These are phyloP conservation scores for Poecilia gillii DNA, from an alignment of 2,797 vertebrate genomes.

Conservation along the genomic window DNA sequence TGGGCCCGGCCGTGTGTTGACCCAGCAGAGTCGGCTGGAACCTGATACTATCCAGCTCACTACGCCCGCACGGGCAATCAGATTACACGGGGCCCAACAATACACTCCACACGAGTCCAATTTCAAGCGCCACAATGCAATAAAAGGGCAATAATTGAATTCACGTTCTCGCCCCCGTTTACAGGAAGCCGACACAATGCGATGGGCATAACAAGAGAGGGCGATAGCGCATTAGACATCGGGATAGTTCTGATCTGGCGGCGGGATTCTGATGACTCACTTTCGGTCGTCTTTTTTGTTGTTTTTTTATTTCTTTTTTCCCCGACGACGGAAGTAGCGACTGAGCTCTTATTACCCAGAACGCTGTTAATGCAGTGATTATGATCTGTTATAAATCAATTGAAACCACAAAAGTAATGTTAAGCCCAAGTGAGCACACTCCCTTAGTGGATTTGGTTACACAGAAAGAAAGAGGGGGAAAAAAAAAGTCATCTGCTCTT, in stretches of 20 bases:
- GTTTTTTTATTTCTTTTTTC: neutral
- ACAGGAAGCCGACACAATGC: constrained; percentile 80
- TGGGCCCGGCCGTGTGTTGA: constrained; percentile 92
- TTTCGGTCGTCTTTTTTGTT: constrained; percentile 41
- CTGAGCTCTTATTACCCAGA: constrained; percentile 79
- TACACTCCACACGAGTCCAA: constrained; percentile 88
- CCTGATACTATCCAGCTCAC: constrained; percentile 93
- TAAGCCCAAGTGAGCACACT: constrained; percentile 74
- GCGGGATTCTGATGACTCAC: constrained; percentile 73
- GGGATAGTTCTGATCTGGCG: constrained; percentile 56
- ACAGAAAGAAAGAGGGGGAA: constrained; percentile 31
- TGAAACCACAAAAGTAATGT: constrained; percentile 79
- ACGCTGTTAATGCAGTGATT: constrained; percentile 80
- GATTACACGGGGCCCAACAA: constrained; percentile 90
- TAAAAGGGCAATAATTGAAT: constrained; percentile 90
- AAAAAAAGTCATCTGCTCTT: constrained; percentile 50
- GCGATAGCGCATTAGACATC: constrained; percentile 69
- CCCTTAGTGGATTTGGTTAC: constrained; percentile 77
- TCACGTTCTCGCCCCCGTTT: constrained; percentile 88
- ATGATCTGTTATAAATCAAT: constrained; percentile 82
- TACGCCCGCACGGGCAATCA: constrained; percentile 95
- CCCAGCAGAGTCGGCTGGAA: constrained; percentile 92
- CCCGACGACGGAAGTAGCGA: constrained; percentile 68
- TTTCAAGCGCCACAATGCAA: constrained; percentile 90
- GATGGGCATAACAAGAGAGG: constrained; percentile 70